These are phyloP conservation scores for Streptopelia turtur DNA, from an alignment of 2,797 vertebrate species.

Conservation along the genomic window DNA sequence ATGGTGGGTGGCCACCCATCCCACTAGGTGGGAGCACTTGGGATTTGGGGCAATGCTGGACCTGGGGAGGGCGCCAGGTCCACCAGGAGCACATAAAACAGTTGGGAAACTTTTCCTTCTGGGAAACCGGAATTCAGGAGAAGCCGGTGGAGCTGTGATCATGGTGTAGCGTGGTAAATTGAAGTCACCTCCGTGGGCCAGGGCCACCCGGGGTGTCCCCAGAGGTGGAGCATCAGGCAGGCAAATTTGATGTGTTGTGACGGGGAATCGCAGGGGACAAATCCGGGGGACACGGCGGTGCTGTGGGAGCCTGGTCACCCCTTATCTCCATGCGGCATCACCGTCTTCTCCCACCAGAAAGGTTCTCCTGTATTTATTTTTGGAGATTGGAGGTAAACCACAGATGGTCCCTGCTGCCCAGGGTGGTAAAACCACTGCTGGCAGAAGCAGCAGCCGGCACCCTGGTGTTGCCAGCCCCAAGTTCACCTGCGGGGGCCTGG, in stretches of 20 bases:
- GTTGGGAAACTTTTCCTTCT: background rate
- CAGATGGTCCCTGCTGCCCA: accelerated
- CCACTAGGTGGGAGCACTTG: accelerated
- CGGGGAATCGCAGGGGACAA: background rate
- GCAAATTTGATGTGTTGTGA: background rate
- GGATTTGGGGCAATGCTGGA: background rate
- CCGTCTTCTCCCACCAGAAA: background rate
- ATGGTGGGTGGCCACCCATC: background rate
- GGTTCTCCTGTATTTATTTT: background rate
- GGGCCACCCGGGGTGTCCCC: background rate
- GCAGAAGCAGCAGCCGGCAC: background rate
- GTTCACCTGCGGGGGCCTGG: background rate
- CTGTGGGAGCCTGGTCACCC: background rate
- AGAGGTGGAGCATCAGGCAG: background rate
- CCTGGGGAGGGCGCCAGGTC: background rate
- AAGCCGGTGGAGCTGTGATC: background rate
- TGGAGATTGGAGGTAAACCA: background rate
- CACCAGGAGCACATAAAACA: background rate
- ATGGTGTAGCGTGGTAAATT: accelerated
- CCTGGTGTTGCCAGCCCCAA: background rate
- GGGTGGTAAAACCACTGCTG: background rate
- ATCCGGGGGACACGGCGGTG: background rate
- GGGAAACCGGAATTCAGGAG: background rate
- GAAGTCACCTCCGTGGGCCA: background rate
- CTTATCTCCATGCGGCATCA: background rate